These are phyloP conservation scores for Trissolcus basalis DNA, from an alignment of 1,140 invertebrate species.

Conservation along the genomic window DNA sequence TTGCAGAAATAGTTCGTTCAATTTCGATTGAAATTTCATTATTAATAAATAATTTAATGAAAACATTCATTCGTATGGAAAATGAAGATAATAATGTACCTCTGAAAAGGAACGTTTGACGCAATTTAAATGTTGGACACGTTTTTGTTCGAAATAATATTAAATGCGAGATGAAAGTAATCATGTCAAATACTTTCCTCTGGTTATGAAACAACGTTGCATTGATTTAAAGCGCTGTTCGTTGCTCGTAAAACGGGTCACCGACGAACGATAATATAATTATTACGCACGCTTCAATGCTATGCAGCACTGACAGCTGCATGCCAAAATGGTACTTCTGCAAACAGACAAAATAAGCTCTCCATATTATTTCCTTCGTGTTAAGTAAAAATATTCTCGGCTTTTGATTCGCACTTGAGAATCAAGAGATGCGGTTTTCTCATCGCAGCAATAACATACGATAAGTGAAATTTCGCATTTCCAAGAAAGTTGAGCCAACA, in stretches of 20 bases:
- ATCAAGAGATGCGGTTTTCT: too few relatives aligned
- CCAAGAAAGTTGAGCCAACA: background rate
- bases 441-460: background rate
- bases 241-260: conserved; percentile 39
- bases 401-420: background rate
- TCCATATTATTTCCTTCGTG: too few relatives aligned
- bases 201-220: conserved; percentile 33
- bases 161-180: background rate
- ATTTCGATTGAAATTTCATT: too few relatives aligned
- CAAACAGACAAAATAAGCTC: background rate
- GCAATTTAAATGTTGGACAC: too few relatives aligned
- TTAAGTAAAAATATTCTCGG: conserved; percentile 1
- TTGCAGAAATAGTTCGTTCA: too few relatives aligned
- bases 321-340: conserved; percentile 19
- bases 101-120: too few relatives aligned
- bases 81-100: too few relatives aligned
- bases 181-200: conserved; percentile 15
- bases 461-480: conserved; percentile 18
- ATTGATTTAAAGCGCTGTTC: conserved; percentile 39
- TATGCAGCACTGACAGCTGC: conserved; percentile 8
- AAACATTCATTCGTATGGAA: too few relatives aligned
- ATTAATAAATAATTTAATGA: too few relatives aligned
- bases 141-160: too few relatives aligned
- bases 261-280: conserved; percentile 27
- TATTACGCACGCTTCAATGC: conserved; percentile 38